Evolutionary conservation across 2,888 invertebrate genomes (phyloP), one percentile per base, ranked within the genome.

Genomic region (Thereva nobilitata): DNA sequence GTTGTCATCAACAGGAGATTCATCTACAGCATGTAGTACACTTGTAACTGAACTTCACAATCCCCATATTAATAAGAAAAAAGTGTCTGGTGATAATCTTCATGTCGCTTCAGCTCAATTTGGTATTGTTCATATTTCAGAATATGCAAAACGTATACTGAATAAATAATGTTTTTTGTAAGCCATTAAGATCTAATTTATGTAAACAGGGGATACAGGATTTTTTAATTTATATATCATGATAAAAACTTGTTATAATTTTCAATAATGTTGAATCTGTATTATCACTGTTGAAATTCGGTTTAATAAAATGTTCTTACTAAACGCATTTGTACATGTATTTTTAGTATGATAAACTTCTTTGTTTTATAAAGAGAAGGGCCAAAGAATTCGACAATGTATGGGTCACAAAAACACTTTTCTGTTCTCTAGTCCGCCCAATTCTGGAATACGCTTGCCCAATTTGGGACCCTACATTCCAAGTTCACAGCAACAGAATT

Each of bases 41-140:
- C 82, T 86, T 72, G 82, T 86, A 34, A 73, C 85, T 0, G 86
- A 86, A 74, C 73, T 86, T 4, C 86, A 86, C 70, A 86, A 86
- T 75, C 79, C 84, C 0, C 79, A 81, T 68, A 84, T 86, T 8
- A 80, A 80, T 61, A 83, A 82, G 68, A 75, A 80, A 2, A 81
- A 82, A 71, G 82, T 84, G 10, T 79, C 77, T 71, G 84, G 83
- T 0, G 71, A 75, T n/a, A 85, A 84, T 75, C 77, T 86, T 61
- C 83, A 83, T 68, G 77, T 86, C n/a, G 85, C 83, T 4, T 78
- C 82, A 0, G 72, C 70, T 1, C 67, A 75, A 56, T 72, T 77
- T 68, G 80, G 80, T 4, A 70, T 80, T 1, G 55, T 79, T 5
- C 80, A 80, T 66, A 74, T 80, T 8, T 70, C 76, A 0, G 76